These are phyloP conservation scores for Parazoanthus swiftii DNA, from an alignment of 92 coral and sea anemone genomes.

Conservation along the genomic window DNA sequence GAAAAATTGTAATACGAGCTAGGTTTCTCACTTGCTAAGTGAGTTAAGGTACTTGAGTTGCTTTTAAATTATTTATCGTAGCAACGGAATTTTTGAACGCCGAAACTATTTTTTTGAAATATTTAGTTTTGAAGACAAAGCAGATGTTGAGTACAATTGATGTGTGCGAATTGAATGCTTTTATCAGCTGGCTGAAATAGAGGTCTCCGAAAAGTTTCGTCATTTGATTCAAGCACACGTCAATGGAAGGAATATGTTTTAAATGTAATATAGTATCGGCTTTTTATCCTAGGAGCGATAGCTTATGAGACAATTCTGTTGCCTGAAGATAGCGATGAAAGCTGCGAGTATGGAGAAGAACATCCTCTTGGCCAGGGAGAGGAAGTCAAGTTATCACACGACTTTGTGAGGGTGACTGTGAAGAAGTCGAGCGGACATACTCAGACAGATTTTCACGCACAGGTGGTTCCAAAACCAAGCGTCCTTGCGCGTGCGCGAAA, in stretches of 20 bases:
- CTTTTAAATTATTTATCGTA: too few species aligned
- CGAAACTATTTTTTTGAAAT: too few species aligned
- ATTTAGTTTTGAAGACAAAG: too few species aligned
- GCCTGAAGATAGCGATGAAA: slow-evolving; percentile 18
- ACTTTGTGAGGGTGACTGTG: slow-evolving; percentile 57
- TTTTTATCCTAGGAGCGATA: background rate
- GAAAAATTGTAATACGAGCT: too few species aligned
- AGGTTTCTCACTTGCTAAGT: too few species aligned
- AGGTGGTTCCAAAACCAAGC: slow-evolving; percentile 51
- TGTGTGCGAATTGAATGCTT: too few species aligned
- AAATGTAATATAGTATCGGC: background rate
- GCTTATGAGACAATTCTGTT: slow-evolving; percentile 3
- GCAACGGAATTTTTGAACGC: too few species aligned
- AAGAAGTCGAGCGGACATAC: slow-evolving; percentile 33
- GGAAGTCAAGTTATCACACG: slow-evolving; percentile 48
- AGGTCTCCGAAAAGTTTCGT: too few species aligned
- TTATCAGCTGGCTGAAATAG: too few species aligned
- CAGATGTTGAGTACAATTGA: too few species aligned
- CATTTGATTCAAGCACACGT: too few species aligned
- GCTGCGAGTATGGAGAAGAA: slow-evolving; percentile 34
- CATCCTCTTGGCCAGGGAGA: background rate
- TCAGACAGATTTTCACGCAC: slow-evolving; percentile 61
- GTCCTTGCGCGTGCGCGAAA: slow-evolving; percentile 51
- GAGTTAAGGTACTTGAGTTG: too few species aligned
- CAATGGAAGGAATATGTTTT: background rate